These are phyloP conservation scores for Porites lobata DNA, from an alignment of 92 coral and sea anemone genomes.

Conservation along the genomic window DNA sequence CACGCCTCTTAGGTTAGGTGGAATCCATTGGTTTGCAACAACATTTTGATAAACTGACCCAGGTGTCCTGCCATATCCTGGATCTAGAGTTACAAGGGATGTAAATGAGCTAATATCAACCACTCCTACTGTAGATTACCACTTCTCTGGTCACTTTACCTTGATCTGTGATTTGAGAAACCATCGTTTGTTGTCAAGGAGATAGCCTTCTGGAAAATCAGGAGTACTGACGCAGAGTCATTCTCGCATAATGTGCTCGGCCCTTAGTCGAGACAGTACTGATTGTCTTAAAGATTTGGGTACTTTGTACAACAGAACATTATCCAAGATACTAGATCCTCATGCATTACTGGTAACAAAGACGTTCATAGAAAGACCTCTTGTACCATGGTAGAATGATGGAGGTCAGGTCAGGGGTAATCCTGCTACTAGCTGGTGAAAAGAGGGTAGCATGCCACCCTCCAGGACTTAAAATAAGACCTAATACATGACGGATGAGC, in stretches of 20 bases:
- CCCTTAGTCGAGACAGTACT: not conserved
- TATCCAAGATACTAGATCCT: slow-evolving; percentile 27
- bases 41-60: not conserved
- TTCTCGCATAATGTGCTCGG: not conserved
- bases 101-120: not conserved
- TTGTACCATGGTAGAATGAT: slow-evolving; percentile 36
- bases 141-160: too few species aligned
- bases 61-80: not conserved
- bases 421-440: too few species aligned
- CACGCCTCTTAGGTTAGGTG: too few species aligned
- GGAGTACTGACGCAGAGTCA: not conserved
- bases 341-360: slow-evolving; percentile 46
- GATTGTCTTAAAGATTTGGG: slow-evolving; percentile 36
- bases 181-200: too few species aligned
- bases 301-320: slow-evolving; percentile 37
- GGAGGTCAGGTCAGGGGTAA: not conserved
- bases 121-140: too few species aligned
- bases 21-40: not conserved
- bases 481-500: too few species aligned
- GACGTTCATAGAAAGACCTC: slow-evolving; percentile 41
- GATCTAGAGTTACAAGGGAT: not conserved
- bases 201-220: not conserved
- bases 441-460: too few species aligned
- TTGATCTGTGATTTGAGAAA: too few species aligned
- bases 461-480: too few species aligned